Base-by-base conservation (phyloP, 2,113 vertebrate species). In the Eupsittula cactorum region DNA sequence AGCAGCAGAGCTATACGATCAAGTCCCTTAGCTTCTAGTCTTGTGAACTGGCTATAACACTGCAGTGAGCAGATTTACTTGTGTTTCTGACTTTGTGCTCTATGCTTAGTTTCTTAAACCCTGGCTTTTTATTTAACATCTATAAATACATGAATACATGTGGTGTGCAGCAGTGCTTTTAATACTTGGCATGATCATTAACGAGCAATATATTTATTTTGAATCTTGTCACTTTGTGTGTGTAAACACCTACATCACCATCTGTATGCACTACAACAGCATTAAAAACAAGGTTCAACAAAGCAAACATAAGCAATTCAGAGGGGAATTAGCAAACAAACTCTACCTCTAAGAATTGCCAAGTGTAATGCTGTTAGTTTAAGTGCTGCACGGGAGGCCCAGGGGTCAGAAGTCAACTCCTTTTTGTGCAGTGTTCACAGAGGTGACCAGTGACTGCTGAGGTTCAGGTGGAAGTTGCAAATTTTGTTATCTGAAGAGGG, bases 291-390 rank as follows among this genome's bases (percentile, higher is more conserved):
- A 77, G 27, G 86, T 97, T 97, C 71, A 90, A 92, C 90, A 97
- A 97, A 97, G 97, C 91, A 97, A 97, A 97, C 83, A 95, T 47
- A 44, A 71, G 65, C 59, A 82, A 50, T 87, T 75, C 64, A 59
- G 70, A 90, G 76, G 81, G 92, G 87, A 96, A 91, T 75, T n/a
- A 42, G 67, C 90, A 95, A 92, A 94, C 95, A 93, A 95, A 92
- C 23, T 25, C 73, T 44, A 19, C 41, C 50, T 82, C 20, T 57
- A 59, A 89, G 86, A 86, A 71, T 23, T 84, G 95, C 78, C 41
- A 67, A 85, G 87, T 57, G 52, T 92, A 94, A 96, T 47, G 84
- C 82, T 93, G 67, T 93, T 95, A 93, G 97, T 95, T 88, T 96
- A 95, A 96, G 87, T 65, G 82, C 84, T 85, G 21, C 75, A 50